A percentile compares a stretch with the other conserved stretches of the same genome.
phyloP scores from a whole-genome alignment of 2,797 vertebrate genomes.

The Choloepus didactylus region DNA sequence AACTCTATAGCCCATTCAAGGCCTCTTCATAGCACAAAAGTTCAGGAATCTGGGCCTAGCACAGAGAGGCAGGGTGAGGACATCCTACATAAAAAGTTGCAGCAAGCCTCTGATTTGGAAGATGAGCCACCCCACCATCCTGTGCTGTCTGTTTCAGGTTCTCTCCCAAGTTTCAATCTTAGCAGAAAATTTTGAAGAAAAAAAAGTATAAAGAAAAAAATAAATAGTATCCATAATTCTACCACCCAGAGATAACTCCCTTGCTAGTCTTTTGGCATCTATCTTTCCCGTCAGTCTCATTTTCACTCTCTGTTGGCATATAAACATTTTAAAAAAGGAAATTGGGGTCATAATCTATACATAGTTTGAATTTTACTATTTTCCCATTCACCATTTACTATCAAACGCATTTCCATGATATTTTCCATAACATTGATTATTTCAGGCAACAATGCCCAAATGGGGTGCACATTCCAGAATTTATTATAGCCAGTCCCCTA shows the following conservation, averaged over 20 bases:
- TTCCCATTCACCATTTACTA: slow-evolving; percentile 54
- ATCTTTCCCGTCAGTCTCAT: not conserved
- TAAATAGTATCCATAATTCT: not conserved
- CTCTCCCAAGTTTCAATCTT: slow-evolving; percentile 40
- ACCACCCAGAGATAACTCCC: not conserved
- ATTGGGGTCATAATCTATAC: slow-evolving; percentile 45
- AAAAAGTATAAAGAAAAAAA: not conserved
- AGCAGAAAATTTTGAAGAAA: not conserved
- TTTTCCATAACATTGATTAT: slow-evolving; percentile 62
- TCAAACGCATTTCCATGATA: slow-evolving; percentile 59
- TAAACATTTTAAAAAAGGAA: slow-evolving; percentile 66
- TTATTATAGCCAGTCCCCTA: not conserved
- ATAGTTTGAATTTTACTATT: slow-evolving; percentile 62
- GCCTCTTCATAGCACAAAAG: not conserved
- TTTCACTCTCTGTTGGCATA: slow-evolving; percentile 44
- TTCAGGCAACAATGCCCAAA: slow-evolving; percentile 46
- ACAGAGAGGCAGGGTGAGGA: not conserved
- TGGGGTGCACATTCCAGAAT: not conserved
- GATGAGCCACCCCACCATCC: not conserved
- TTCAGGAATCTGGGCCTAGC: not conserved
- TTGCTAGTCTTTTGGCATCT: not conserved
- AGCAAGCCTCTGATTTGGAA: not conserved
- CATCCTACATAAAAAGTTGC: not conserved
- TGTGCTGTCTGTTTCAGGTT: not conserved
- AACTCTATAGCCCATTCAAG: not conserved